Base-by-base conservation (phyloP, 2,113 vertebrate genomes). In the Oryzias curvinotus region DNA sequence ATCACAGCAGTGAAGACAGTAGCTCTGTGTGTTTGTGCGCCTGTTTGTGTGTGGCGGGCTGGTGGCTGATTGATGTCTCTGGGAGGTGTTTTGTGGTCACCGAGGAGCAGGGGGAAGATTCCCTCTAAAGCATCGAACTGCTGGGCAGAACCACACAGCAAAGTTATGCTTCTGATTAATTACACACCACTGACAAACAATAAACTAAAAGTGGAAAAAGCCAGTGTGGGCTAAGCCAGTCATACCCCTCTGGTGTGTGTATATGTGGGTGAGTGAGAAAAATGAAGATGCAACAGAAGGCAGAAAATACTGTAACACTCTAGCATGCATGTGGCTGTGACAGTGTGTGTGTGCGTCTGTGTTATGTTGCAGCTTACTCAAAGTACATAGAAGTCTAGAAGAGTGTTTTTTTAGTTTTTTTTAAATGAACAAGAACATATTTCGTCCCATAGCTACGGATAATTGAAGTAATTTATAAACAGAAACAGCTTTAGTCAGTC, bases 31-130 rank as follows among this genome's bases (percentile, higher is more conserved):
- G 44, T 72, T 46, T 67, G 51, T 63, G 13, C 23, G 42, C 25
- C 13, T 44, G 53, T 66, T 56, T 66, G 52, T 71, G 58, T 62
- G 57, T 56, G 55, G 63, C 54, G 75, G 59, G 30, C 13, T 23
- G 72, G 52, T 83, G 72, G 52, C 72, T 85, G 80, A 83, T 71
- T 85, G 83, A 87, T 85, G 82, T 87, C 77, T 89, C 68, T 49
- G 57, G 69, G 77, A 88, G 82, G 82, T 71, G 71, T 88, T 83
- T 79, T 88, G 80, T 79, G 88, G 86, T 84, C 58, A 59, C 58
- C 53, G 71, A 75, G 75, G 72, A 80, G 80, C 62, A 47, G 66
- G 76, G 85, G 80, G 69, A 65, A 77, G 79, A 80, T 82, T 80
- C 75, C 85, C 74, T 82, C 75, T 78, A 70, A 77, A 77, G 76